phyloP scores from a whole-genome alignment of 2,113 vertebrate species.

The Erpornis zantholeuca region DNA sequence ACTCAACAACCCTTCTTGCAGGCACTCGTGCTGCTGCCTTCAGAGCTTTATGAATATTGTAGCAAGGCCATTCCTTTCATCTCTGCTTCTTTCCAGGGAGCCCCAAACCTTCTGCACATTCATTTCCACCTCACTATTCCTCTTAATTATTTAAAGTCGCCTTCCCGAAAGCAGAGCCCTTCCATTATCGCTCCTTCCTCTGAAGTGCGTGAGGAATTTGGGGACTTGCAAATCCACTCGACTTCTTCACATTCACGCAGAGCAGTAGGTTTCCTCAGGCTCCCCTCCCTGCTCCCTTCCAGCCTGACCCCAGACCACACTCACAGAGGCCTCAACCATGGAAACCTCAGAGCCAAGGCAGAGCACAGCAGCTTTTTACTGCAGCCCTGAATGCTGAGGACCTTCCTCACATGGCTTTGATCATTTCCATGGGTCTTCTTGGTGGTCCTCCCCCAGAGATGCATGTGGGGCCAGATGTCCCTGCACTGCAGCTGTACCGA shows the following conservation, averaged over 20 bases:
- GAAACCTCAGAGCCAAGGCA: neutral
- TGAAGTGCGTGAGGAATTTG: neutral
- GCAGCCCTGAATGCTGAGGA: rapidly evolving
- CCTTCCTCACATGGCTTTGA: neutral
- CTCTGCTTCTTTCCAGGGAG: conserved; percentile 37
- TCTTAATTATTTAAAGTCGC: conserved; percentile 43
- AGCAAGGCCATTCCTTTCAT: conserved; percentile 33
- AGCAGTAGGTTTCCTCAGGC: neutral
- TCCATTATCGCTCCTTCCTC: conserved; percentile 29
- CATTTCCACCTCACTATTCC: conserved; percentile 42
- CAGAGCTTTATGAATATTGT: conserved; percentile 63
- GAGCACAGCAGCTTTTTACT: neutral
- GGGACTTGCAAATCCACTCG: neutral
- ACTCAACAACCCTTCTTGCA: neutral
- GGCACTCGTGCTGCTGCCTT: neutral
- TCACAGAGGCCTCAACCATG: neutral
- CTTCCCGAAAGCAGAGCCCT: neutral
- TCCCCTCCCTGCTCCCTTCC: neutral
- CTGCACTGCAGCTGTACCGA: rapidly evolving
- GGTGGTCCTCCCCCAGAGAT: neutral
- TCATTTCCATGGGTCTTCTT: neutral
- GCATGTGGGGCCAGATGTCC: rapidly evolving
- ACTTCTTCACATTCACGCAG: neutral
- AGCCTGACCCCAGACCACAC: neutral
- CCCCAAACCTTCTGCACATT: conserved; percentile 46